phyloP scores from a whole-genome alignment of 1,140 invertebrate genomes.

The Plutomurus gul region DNA sequence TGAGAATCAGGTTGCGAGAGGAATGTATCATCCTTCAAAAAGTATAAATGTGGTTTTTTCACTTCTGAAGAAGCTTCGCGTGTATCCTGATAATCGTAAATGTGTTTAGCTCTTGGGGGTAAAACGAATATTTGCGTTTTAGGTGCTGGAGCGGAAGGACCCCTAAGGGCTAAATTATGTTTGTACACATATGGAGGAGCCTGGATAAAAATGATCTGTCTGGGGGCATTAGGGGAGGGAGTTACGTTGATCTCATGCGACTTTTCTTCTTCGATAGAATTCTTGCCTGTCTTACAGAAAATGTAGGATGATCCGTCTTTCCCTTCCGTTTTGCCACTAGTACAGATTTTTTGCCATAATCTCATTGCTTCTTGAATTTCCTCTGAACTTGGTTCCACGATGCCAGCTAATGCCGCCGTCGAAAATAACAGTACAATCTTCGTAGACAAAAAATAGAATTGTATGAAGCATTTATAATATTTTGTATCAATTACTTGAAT shows the following conservation, averaged over 20 bases:
- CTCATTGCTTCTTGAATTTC: constrained; percentile 1
- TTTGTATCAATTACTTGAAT: no score
- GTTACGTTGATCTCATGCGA: background rate
- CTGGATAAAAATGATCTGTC: constrained; percentile 11
- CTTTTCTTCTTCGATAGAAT: background rate
- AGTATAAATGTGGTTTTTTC: constrained; percentile 4
- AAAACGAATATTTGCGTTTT: constrained; percentile 5
- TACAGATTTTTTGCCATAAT: background rate
- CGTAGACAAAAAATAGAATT: no score
- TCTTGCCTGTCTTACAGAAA: background rate
- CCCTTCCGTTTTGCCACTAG: background rate
- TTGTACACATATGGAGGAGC: background rate
- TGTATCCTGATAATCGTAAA: background rate
- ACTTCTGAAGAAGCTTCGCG: background rate
- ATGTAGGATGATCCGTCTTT: background rate
- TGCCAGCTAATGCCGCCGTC: background rate
- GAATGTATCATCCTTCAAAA: background rate
- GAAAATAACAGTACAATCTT: background rate
- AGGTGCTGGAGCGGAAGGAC: background rate
- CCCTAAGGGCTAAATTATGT: background rate
- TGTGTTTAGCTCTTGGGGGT: background rate
- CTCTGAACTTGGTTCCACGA: background rate
- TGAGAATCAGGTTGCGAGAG: no score
- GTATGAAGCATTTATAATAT: no score
- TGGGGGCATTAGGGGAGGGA: background rate